A percentile compares a stretch with the other conserved stretches of the same genome.
Evolutionary conservation across 2,113 vertebrate species (phyloP).

Genomic region (Syngnathoides biaculeatus): DNA sequence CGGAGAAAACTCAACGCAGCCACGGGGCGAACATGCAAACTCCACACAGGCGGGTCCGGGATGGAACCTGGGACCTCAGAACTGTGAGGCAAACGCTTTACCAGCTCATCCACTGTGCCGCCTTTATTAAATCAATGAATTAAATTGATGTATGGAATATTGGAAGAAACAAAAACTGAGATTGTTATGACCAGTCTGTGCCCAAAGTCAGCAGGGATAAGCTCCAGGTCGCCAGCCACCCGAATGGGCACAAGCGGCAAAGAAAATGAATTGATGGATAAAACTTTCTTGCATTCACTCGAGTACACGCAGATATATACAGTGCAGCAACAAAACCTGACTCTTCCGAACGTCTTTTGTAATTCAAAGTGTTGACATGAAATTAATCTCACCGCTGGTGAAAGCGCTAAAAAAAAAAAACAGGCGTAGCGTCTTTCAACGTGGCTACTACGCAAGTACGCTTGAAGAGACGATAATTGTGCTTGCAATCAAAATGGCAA

Average conservation of each 20-base stretch:
- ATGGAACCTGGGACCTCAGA: too few species aligned
- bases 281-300: conserved; percentile 6
- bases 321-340: neutral
- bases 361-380: conserved; percentile 9
- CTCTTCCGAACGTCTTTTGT: neutral
- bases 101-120: too few species aligned
- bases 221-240: neutral
- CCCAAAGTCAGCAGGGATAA: neutral
- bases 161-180: too few species aligned
- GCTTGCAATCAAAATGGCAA: conserved; percentile 26
- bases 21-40: too few species aligned
- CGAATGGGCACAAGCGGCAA: neutral
- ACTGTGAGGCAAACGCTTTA: too few species aligned
- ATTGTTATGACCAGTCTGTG: neutral
- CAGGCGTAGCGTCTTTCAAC: conserved; percentile 12
- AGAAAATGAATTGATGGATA: neutral
- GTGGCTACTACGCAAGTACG: conserved; percentile 22
- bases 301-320: neutral
- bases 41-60: too few species aligned
- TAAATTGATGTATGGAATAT: too few species aligned
- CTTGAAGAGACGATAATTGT: conserved; percentile 26
- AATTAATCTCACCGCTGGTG: conserved; percentile 27
- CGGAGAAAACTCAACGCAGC: too few species aligned
- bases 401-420: conserved; percentile 21
- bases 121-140: too few species aligned